phyloP scores from a whole-genome alignment of 2,113 vertebrate genomes.

The Gymnorhina tibicen region DNA sequence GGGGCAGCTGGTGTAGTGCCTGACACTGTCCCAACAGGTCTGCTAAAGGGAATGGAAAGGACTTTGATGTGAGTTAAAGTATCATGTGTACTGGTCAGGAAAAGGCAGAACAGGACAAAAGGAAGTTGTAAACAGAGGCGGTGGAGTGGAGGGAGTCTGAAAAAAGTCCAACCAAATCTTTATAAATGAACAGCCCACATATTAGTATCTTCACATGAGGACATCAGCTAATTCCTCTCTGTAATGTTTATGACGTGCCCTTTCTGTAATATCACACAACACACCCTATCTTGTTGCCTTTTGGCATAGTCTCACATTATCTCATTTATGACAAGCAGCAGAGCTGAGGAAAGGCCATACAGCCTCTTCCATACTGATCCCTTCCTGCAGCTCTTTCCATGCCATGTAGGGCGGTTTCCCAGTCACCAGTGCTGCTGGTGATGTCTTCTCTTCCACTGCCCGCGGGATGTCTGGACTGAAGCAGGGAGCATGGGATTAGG shows the following conservation, averaged over 20 bases:
- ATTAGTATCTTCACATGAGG: background rate
- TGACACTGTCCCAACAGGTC: background rate
- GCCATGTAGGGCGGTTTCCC: constrained; percentile 19
- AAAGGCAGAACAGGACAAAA: background rate
- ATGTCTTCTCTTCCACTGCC: background rate
- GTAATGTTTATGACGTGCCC: background rate
- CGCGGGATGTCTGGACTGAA: background rate
- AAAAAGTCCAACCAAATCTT: background rate
- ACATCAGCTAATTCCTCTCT: background rate
- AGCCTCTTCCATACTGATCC: background rate
- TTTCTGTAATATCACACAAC: background rate
- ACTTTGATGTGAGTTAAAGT: background rate
- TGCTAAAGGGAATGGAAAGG: background rate
- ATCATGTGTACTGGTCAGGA: fast-evolving
- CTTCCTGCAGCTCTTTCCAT: background rate
- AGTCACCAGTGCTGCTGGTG: background rate
- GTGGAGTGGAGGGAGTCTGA: background rate
- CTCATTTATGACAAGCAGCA: background rate
- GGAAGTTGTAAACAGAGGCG: background rate
- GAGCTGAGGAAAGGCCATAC: background rate
- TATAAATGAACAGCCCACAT: background rate
- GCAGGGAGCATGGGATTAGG: background rate
- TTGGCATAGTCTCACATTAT: constrained; percentile 2
- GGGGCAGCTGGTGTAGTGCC: background rate
- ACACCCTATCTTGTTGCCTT: background rate